Evolutionary conservation across 2,888 invertebrate genomes (phyloP), one percentile per base, ranked within the genome.

Genomic region (Lepidocyrtoides sp.): DNA sequence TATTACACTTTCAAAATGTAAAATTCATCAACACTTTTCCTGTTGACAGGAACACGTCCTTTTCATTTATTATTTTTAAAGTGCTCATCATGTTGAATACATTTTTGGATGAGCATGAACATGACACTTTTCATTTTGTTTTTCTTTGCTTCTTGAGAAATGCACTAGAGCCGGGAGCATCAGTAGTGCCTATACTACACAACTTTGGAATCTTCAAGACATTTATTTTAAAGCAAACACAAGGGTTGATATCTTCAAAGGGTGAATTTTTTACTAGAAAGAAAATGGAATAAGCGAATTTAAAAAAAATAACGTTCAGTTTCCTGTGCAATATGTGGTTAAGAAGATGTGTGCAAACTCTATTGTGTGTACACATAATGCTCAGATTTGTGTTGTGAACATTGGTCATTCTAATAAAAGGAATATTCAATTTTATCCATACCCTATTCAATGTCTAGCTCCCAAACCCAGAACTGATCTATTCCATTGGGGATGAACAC

Each of bases 1-100:
- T n/a, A n/a, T n/a, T n/a, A n/a, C n/a, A n/a, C 54, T 3, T 44
- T 5, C 5, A 41, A 36, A 44, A 32, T 87, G 79, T 72, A 57
- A 82, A 89, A 89, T 89, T 89, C 72, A 89, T 89, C 89, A 89
- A 57, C 89, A 82, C 81, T 63, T 66, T 89, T 69, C 54, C 17
- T 72, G 89, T 41, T 89, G 89, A 89, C 81, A 89, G 82, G 82
- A n/a, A 66, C 81, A 82, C 48, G 81, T 81, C 57, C 72, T 69
- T 82, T 89, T 89, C 82, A 89, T 82, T 89, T 89, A 82, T 88
- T 82, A 81, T 51, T 88, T 66, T 84, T 72, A 41, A 41, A 72
- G 41, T 4, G n/a, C 8, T 72, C 23, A 36, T 72, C 72, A 72
- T 41, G 72, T 72, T 41, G 44, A 36, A 12, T 41, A 20, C 14